Evolutionary conservation across 2,888 invertebrate genomes (phyloP), one percentile per base, ranked within the genome.

Genomic region (Phengaris alcon): DNA sequence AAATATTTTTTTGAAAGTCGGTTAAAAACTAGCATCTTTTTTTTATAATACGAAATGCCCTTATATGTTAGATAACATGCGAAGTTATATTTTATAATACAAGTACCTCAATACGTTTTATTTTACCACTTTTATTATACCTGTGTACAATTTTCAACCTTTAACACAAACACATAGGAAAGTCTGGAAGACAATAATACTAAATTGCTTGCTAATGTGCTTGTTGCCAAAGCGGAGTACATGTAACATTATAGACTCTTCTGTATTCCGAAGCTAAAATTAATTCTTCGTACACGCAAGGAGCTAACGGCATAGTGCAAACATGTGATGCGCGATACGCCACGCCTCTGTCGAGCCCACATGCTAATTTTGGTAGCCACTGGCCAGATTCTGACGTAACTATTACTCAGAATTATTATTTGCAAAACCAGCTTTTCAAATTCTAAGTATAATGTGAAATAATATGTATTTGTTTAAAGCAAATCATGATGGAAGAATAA

Each of bases 271-370:
- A 44, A 64, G 51, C 48, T 44, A 52, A 68, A 48, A 52, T 52
- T 54, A 72, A 72, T 52, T 35, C 52, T 4, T 48, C 70, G 70
- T 54, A 73, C 13, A 70, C 74, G 46, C 46, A 55, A 75, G 54
- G 35, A 75, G 54, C 52, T 72, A 72, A 72, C 72, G 72, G 54
- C 52, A 72, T 8, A 72, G 54, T 35, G 54, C 52, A 72, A 54
- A 72, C 22, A 54, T 52, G 54, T 74, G 59, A 73, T 69, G n/a
- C 48, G 70, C 48, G 75, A 73, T 13, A 12, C 51, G 44, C 74
- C 76, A 76, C 72, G 76, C 77, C 75, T 52, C 68, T 73, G 79
- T 46, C 81, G 78, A 77, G 80, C 80, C 81, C 79, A 79, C 77
- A 73, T 13, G 76, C 79, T 80, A 80, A 80, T 80, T 79, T 78